Percentiles rank a stretch among this genome's conserved stretches.
These are phyloP conservation scores for Heliconius hermathena DNA, from an alignment of 1,140 invertebrate genomes.

Conservation along the genomic window DNA sequence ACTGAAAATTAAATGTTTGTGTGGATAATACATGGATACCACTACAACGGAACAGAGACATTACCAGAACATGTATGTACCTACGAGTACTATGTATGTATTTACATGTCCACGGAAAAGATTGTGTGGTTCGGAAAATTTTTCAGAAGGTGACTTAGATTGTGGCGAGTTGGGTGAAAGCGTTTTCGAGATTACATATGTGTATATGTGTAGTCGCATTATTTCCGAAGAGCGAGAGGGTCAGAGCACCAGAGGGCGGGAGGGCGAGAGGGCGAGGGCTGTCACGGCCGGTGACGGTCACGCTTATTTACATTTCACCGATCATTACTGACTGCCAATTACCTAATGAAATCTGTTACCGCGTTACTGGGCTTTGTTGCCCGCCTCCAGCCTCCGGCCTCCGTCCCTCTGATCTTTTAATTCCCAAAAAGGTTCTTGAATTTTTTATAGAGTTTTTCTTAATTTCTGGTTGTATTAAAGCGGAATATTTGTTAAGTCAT, in stretches of 20 bases:
- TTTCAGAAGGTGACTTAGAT: not conserved
- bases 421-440: constrained; percentile 27
- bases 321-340: constrained; percentile 38
- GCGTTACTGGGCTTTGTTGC: constrained; percentile 30
- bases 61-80: not conserved
- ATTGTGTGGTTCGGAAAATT: not conserved
- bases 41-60: not conserved
- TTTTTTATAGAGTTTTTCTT: constrained; percentile 27
- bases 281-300: not conserved
- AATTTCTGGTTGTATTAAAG: constrained; percentile 24
- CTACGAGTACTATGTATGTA: not conserved
- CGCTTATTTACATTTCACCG: constrained; percentile 35
- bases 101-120: not conserved
- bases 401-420: constrained; percentile 24
- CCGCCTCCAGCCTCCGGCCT: constrained; percentile 4
- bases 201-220: not conserved
- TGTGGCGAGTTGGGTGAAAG: not conserved
- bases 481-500: constrained; percentile 12
- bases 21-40: no score
- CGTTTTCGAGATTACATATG: not conserved
- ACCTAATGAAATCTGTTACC: constrained; percentile 37
- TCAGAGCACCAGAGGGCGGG: no score
- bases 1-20: no score
- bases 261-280: not conserved
- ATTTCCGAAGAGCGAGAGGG: not conserved